Evolutionary conservation across 1,140 invertebrate genomes (phyloP).

Genomic region (Lethocerus indicus): DNA sequence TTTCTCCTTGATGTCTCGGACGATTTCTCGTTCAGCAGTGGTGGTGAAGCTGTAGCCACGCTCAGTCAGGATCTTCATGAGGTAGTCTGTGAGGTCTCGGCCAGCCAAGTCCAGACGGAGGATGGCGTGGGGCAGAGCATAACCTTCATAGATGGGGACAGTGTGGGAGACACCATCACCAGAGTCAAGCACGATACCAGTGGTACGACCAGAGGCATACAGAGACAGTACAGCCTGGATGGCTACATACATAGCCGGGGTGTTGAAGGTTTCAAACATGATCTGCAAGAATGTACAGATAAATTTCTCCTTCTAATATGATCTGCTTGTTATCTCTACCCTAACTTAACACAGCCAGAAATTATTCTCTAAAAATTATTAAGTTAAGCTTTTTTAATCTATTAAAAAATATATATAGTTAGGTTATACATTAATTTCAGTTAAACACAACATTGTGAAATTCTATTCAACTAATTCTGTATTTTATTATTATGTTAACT

Average conservation of each 20-base stretch:
- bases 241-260: conserved; percentile 83
- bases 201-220: conserved; percentile 88
- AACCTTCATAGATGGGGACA: conserved; percentile 83
- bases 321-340: too few species aligned
- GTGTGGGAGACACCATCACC: conserved; percentile 92
- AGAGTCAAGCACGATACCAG: conserved; percentile 82
- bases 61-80: conserved; percentile 93
- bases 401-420: too few species aligned
- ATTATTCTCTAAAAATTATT: too few species aligned
- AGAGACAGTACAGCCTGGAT: conserved; percentile 84
- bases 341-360: too few species aligned
- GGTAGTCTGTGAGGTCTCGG: conserved; percentile 87
- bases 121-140: conserved; percentile 62
- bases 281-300: conserved; percentile 33
- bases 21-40: conserved; percentile 90
- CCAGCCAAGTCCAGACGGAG: conserved; percentile 81
- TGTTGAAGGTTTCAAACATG: conserved; percentile 91
- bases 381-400: too few species aligned
- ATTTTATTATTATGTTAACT: too few species aligned
- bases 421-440: too few species aligned
- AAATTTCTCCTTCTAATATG: background rate
- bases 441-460: too few species aligned
- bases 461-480: too few species aligned
- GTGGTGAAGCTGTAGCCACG: conserved; percentile 93
- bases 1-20: conserved; percentile 89